Conservation (phyloP, 2,797 vertebrate genomes). For the Darevskia nairensis region DNA sequence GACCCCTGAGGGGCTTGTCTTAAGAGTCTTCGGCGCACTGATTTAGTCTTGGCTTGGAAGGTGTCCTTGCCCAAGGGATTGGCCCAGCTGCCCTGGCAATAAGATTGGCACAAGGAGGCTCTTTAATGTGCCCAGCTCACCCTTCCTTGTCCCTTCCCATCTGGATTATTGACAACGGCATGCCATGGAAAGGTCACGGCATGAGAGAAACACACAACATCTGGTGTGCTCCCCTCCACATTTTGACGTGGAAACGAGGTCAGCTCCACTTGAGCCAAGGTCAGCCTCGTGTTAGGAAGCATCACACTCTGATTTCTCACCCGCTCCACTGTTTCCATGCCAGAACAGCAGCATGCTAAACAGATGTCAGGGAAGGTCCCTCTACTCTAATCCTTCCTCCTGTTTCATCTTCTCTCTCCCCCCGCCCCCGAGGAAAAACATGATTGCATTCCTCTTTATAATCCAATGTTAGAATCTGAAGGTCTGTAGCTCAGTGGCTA, state of each 20-base stretch:
- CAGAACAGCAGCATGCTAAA: background rate
- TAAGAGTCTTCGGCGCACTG: too few species aligned
- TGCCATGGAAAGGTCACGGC: background rate
- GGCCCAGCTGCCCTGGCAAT: too few species aligned
- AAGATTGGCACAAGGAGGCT: too few species aligned
- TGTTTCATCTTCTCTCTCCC: background rate
- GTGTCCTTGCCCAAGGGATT: background rate
- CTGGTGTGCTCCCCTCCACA: slow-evolving; percentile 54
- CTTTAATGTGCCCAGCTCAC: background rate
- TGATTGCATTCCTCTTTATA: background rate
- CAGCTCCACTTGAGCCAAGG: slow-evolving; percentile 57
- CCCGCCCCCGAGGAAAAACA: background rate
- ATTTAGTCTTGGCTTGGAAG: too few species aligned
- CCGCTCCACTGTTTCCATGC: fast-evolving
- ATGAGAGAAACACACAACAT: slow-evolving; percentile 44
- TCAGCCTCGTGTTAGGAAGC: slow-evolving; percentile 63
- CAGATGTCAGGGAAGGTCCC: background rate
- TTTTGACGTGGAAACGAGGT: slow-evolving; percentile 57
- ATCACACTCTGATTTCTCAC: background rate
- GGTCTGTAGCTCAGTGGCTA: too few species aligned
- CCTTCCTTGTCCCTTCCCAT: background rate
- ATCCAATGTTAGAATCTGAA: background rate
- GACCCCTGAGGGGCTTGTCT: too few species aligned
- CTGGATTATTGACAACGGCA: background rate
- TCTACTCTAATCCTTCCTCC: too few species aligned